phyloP scores from a whole-genome alignment of 2,797 vertebrate species.

The Pseudocheirus occidentalis region DNA sequence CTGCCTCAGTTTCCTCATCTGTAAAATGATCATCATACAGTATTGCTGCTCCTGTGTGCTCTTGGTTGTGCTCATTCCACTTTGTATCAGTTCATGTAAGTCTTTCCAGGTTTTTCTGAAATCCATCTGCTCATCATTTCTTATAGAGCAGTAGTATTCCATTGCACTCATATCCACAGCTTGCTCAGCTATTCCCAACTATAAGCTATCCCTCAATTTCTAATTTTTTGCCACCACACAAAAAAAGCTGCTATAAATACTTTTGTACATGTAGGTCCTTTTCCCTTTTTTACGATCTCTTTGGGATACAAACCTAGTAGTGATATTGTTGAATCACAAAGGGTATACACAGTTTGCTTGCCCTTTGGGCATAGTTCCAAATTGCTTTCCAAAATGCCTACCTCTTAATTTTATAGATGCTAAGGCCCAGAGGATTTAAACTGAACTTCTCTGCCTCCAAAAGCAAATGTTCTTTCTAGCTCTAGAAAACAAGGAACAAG shows the following conservation, averaged over 20 bases:
- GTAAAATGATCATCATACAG: too few relatives aligned
- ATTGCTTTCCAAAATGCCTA: background rate
- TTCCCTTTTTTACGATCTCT: background rate
- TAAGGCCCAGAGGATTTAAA: background rate
- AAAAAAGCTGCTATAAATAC: background rate
- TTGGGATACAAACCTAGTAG: background rate
- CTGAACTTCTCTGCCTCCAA: background rate
- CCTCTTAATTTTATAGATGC: background rate
- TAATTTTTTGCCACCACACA: background rate
- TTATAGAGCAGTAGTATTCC: background rate
- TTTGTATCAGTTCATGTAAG: too few relatives aligned
- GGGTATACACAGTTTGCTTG: background rate
- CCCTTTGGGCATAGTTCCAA: background rate
- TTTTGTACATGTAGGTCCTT: background rate
- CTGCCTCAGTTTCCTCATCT: too few relatives aligned
- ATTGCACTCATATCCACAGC: background rate
- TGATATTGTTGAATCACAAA: background rate
- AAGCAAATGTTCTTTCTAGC: background rate
- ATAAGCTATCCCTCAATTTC: background rate
- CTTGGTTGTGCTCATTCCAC: too few relatives aligned
- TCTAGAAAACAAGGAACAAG: background rate
- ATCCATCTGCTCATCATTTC: background rate
- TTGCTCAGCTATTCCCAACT: background rate
- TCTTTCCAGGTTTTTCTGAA: too few relatives aligned
- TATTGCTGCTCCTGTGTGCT: too few relatives aligned